Conservation (phyloP, 2,797 vertebrate species). For the Brachyrhaphis roseni region DNA sequence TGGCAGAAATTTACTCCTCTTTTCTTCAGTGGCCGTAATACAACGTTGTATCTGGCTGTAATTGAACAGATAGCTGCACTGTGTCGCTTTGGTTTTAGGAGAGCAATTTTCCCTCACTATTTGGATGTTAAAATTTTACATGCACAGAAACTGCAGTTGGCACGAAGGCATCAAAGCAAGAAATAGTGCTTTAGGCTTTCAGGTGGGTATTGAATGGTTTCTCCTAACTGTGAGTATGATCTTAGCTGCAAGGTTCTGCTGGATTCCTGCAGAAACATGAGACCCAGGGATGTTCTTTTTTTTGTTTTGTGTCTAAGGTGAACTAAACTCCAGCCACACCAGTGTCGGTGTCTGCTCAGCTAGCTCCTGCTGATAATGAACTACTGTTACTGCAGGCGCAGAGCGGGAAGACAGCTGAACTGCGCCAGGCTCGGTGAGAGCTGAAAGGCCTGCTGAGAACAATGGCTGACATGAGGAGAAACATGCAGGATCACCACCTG, state of each 20-base stretch:
- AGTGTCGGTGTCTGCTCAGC: slow-evolving; percentile 3
- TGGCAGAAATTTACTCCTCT: too few relatives aligned
- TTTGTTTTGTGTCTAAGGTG: not conserved
- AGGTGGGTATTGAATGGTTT: not conserved
- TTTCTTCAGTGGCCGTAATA: too few relatives aligned
- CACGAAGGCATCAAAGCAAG: not conserved
- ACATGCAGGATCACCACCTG: not conserved
- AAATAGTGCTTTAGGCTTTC: slow-evolving; percentile 1
- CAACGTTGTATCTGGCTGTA: not conserved
- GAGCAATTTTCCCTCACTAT: not conserved
- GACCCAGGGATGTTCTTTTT: slow-evolving; percentile 1
- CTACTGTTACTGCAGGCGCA: slow-evolving; percentile 4
- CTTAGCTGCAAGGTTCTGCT: not conserved
- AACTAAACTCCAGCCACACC: slow-evolving; percentile 10
- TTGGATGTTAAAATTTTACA: not conserved
- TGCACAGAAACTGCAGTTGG: not conserved
- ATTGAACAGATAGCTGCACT: not conserved
- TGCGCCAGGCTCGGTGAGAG: not conserved
- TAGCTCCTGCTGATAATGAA: slow-evolving; percentile 10
- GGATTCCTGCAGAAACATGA: not conserved
- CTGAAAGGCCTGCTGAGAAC: slow-evolving; percentile 5
- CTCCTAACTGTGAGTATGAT: slow-evolving; percentile 5
- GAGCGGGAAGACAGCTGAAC: not conserved
- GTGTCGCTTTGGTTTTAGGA: not conserved
- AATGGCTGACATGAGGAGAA: slow-evolving; percentile 4